Base-by-base conservation (phyloP, 2,113 vertebrate species). In the Tachycineta bicolor region DNA sequence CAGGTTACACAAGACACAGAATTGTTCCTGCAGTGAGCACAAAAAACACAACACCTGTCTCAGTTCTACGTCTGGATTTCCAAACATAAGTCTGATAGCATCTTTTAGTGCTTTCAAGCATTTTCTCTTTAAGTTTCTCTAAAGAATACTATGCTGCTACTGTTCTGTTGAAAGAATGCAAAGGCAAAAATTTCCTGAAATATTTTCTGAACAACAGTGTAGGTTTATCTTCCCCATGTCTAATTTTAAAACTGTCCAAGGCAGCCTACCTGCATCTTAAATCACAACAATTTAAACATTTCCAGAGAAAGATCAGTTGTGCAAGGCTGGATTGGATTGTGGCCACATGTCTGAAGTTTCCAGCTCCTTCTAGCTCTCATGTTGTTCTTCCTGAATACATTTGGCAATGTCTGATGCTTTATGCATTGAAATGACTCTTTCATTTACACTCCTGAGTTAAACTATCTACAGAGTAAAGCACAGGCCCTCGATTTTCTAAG, bases 381-480 rank as follows among this genome's bases (percentile, higher is more conserved):
- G 10, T 52, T 65, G 41, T 44, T 78, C 44, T 86, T 89, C 44
- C 62, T 56, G 9, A 95, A 78, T 50, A 62, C 12, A 56, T 81
- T 78, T 21, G 18, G 67, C 41, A 87, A 75, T 17, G 47, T 46
- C 34, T 80, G 53, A 77, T 80, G 59, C 21, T 78, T 86, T 70
- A 81, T 83, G 34, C 39, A 89, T 33, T 67, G 55, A 90, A 95
- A 70, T 9, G 0, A 79, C 15, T 29, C 65, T 92, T 87, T 62
- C 81, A 71, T 93, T 94, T 94, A 93, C 41, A 68, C 76, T 85
- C 65, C n/a, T 79, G 50, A 80, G 69, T 63, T 94, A 67, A 94
- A 78, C 39, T 55, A 43, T 64, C 87, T 76, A 60, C 59, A 94
- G 50, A 63, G 12, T 24, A 70, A 79, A 93, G 77, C 11, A 4